phyloP scores from a whole-genome alignment of 1,140 invertebrate species.

The Eumaeus atala region DNA sequence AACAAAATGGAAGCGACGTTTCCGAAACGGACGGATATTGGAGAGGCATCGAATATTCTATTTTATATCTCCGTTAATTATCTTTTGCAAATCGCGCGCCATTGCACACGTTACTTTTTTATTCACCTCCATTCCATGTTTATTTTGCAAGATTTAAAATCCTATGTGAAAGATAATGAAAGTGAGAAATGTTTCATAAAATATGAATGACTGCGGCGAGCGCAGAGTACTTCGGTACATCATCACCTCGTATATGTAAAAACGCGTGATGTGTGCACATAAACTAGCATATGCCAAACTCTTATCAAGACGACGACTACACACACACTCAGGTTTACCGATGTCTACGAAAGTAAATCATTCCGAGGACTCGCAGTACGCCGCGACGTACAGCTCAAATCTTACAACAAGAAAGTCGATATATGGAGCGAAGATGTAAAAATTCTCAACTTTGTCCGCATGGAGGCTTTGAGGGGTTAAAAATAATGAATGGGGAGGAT shows the following conservation, averaged over 20 bases:
- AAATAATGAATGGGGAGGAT: not conserved
- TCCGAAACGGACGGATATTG: conserved; percentile 50
- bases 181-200: too few species aligned
- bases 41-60: conserved; percentile 61
- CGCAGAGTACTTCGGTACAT: too few species aligned
- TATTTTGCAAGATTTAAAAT: conserved; percentile 12
- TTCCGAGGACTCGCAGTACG: too few species aligned
- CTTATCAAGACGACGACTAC: too few species aligned
- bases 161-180: too few species aligned
- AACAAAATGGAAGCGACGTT: conserved; percentile 54
- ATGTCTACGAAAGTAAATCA: too few species aligned
- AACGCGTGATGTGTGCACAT: too few species aligned
- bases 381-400: not conserved
- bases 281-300: too few species aligned
- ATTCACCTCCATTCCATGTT: conserved; percentile 24
- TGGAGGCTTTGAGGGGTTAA: not conserved
- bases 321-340: too few species aligned
- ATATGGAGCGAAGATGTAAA: not conserved
- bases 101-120: conserved; percentile 36
- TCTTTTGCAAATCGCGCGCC: conserved; percentile 44
- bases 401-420: not conserved
- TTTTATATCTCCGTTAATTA: conserved; percentile 68
- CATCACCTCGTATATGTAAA: too few species aligned
- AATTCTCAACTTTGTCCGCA: not conserved
- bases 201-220: too few species aligned